Evolutionary conservation across 2,888 invertebrate genomes (phyloP).

Genomic region (Rhamphomyia laevipes): DNA sequence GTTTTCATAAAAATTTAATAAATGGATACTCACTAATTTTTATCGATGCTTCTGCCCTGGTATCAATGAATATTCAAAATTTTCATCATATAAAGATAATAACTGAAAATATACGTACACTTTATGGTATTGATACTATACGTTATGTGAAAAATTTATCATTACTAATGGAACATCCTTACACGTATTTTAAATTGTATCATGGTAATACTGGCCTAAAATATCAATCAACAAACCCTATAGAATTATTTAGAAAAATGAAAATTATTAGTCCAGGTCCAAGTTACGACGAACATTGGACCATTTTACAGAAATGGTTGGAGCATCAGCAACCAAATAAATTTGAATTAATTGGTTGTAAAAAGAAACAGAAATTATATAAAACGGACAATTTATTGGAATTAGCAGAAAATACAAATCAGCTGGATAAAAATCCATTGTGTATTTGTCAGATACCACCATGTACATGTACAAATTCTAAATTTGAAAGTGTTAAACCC

Average conservation of each 20-base stretch:
- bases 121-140: slow-evolving; percentile 38
- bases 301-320: slow-evolving; percentile 27
- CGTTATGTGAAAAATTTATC: slow-evolving; percentile 37
- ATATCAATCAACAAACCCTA: slow-evolving; percentile 39
- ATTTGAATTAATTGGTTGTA: slow-evolving; percentile 22
- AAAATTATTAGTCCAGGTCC: slow-evolving; percentile 38
- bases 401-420: no score
- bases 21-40: slow-evolving; percentile 39
- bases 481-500: no score
- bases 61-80: slow-evolving; percentile 39
- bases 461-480: no score
- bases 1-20: slow-evolving; percentile 36
- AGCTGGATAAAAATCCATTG: no score
- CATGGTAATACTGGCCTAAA: slow-evolving; percentile 41
- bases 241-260: slow-evolving; percentile 43
- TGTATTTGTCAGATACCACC: no score
- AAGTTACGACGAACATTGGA: slow-evolving; percentile 43
- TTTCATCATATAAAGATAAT: slow-evolving; percentile 39
- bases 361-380: slow-evolving; percentile 7
- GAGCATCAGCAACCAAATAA: slow-evolving; percentile 14
- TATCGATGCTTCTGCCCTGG: slow-evolving; percentile 40
- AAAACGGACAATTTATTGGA: not conserved
- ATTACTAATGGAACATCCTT: slow-evolving; percentile 37
- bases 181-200: slow-evolving; percentile 42
- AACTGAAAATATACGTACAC: slow-evolving; percentile 30